Percentiles rank a stretch among this genome's conserved stretches.
Conservation (phyloP, 1,140 invertebrate genomes). For the Anastrepha obliqua region DNA sequence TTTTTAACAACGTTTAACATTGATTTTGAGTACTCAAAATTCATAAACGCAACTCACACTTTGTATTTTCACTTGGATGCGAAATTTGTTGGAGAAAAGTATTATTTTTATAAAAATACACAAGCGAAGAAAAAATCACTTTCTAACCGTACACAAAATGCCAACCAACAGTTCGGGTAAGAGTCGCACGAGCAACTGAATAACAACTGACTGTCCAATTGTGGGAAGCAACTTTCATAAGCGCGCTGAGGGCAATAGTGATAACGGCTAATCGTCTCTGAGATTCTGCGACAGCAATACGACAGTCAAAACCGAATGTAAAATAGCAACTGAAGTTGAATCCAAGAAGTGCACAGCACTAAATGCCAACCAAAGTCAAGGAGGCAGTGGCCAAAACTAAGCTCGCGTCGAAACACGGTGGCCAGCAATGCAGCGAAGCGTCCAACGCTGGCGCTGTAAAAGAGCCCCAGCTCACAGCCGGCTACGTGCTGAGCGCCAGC, state of each 20-base stretch:
- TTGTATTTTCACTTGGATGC: neutral
- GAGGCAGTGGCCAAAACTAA: constrained; percentile 7
- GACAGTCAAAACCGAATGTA: constrained; percentile 57
- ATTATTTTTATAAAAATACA: constrained; percentile 6
- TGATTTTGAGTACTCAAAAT: no score
- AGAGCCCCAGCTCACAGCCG: neutral
- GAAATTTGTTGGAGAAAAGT: neutral
- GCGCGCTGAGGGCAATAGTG: neutral
- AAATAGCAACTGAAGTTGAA: constrained; percentile 59
- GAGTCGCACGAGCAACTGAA: constrained; percentile 45
- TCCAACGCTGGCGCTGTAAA: neutral
- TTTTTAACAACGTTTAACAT: no score
- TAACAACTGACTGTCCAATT: constrained; percentile 1
- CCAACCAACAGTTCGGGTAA: constrained; percentile 41
- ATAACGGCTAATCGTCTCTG: constrained; percentile 1
- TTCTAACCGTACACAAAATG: constrained; percentile 17
- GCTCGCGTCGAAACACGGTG: neutral
- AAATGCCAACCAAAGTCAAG: constrained; percentile 25
- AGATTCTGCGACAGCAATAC: constrained; percentile 7
- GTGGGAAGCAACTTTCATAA: neutral
- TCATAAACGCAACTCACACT: no score
- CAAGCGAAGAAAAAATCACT: neutral
- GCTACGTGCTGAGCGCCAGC: neutral
- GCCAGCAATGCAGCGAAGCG: neutral
- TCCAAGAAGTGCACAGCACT: constrained; percentile 33